Evolutionary conservation across 2,113 vertebrate species (phyloP).

Genomic region (Oriolus oriolus): DNA sequence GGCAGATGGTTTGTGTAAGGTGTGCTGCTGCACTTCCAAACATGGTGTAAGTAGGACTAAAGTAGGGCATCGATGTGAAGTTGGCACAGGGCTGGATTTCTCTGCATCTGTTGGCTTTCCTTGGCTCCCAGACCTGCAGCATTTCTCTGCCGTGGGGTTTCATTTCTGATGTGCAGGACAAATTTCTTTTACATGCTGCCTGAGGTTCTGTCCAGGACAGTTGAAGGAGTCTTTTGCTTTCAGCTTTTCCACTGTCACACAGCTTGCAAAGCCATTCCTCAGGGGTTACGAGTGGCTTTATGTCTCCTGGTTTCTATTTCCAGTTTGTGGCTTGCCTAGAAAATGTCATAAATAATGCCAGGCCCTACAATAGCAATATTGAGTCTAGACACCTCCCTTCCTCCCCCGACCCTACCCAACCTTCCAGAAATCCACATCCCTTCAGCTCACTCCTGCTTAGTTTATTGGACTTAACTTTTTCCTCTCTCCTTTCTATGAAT

Average conservation of each 20-base stretch:
- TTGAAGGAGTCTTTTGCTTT: neutral
- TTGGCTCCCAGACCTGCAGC: neutral
- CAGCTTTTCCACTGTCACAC: slow-evolving; percentile 53
- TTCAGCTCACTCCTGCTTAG: neutral
- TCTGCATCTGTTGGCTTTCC: neutral
- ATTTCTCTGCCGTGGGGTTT: neutral
- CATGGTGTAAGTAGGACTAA: neutral
- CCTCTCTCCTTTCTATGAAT: slow-evolving; percentile 56
- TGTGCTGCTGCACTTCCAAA: slow-evolving; percentile 8
- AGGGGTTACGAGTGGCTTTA: slow-evolving; percentile 44
- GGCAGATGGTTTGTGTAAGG: slow-evolving; percentile 34
- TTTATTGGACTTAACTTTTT: slow-evolving; percentile 45
- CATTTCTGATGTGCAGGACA: neutral
- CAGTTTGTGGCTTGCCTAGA: slow-evolving; percentile 55
- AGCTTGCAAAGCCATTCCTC: slow-evolving; percentile 57
- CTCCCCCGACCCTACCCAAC: slow-evolving; percentile 35
- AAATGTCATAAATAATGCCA: slow-evolving; percentile 66
- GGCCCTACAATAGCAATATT: slow-evolving; percentile 62
- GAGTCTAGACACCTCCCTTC: slow-evolving; percentile 66
- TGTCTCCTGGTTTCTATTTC: slow-evolving; percentile 61
- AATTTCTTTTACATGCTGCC: slow-evolving; percentile 29
- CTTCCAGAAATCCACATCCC: slow-evolving; percentile 54
- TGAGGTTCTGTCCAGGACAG: slow-evolving; percentile 1
- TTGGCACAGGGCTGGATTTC: neutral
- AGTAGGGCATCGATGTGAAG: neutral